Conservation (phyloP, 2,888 invertebrate species). For the Agriopis aurantiaria region DNA sequence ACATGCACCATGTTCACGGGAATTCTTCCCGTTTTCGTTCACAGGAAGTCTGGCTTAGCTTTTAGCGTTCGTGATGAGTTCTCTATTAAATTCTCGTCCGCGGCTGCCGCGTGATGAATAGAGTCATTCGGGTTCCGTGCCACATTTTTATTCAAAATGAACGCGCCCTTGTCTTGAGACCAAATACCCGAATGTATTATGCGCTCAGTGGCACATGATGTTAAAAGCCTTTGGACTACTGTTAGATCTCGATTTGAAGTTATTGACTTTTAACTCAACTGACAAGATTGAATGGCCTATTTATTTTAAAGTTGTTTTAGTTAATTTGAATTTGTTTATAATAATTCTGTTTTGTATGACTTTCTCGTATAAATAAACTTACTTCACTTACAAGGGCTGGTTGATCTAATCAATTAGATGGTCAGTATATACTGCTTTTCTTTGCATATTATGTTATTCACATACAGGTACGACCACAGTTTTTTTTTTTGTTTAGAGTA, state of each 20-base stretch:
- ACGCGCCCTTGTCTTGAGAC: constrained; percentile 47
- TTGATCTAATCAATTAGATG: too few relatives aligned
- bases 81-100: not conserved
- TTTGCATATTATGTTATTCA: too few relatives aligned
- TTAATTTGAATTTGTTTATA: too few relatives aligned
- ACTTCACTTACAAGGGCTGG: not conserved
- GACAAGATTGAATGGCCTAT: too few relatives aligned
- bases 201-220: constrained; percentile 51
- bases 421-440: too few relatives aligned
- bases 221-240: constrained; percentile 51
- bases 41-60: not conserved
- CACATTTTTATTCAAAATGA: constrained; percentile 56
- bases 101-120: constrained; percentile 47
- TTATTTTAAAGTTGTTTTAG: too few relatives aligned
- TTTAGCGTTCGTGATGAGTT: not conserved
- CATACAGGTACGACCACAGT: too few relatives aligned
- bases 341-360: too few relatives aligned
- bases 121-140: constrained; percentile 45
- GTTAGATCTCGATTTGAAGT: constrained; percentile 36
- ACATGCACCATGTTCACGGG: too few relatives aligned
- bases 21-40: too few relatives aligned
- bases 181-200: constrained; percentile 56
- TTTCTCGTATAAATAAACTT: too few relatives aligned
- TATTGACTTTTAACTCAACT: not conserved
- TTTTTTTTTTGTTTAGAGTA: too few relatives aligned